Conservation (phyloP, 2,113 vertebrate genomes). For the Stercorarius parasiticus region DNA sequence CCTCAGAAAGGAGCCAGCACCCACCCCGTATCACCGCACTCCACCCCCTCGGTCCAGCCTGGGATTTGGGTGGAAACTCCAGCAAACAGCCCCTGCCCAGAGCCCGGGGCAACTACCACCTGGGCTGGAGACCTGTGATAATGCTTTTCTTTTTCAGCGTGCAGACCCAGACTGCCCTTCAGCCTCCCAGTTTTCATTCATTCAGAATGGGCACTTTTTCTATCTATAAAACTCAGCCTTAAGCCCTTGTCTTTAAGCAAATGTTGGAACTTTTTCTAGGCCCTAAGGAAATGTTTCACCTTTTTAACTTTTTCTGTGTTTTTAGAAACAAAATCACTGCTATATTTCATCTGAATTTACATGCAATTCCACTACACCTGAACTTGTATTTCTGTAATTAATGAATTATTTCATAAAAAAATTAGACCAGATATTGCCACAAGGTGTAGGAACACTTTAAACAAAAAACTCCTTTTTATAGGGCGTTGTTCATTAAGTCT, state of each 20-base stretch:
- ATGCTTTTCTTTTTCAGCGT: accelerated
- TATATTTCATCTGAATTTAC: neutral
- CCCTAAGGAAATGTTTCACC: neutral
- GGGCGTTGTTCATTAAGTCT: neutral
- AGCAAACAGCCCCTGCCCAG: neutral
- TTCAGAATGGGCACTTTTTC: neutral
- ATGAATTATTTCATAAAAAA: neutral
- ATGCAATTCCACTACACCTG: neutral
- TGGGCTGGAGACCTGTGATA: neutral
- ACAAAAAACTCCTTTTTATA: neutral
- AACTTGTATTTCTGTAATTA: neutral
- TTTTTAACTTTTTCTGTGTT: neutral
- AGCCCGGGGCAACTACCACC: neutral
- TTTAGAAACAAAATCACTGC: neutral
- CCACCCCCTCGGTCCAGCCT: accelerated
- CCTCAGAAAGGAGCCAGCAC: accelerated
- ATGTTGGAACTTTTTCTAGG: neutral
- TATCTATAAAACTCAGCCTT: neutral
- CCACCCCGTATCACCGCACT: accelerated
- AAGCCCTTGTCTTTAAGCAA: neutral
- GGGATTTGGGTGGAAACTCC: neutral
- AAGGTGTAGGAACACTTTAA: neutral
- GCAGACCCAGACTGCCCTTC: no score
- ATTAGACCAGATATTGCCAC: neutral
- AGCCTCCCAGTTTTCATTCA: neutral